These are phyloP conservation scores for Porites australiensis DNA, from an alignment of 64 coral and sea anemone genomes.

Conservation along the genomic window DNA sequence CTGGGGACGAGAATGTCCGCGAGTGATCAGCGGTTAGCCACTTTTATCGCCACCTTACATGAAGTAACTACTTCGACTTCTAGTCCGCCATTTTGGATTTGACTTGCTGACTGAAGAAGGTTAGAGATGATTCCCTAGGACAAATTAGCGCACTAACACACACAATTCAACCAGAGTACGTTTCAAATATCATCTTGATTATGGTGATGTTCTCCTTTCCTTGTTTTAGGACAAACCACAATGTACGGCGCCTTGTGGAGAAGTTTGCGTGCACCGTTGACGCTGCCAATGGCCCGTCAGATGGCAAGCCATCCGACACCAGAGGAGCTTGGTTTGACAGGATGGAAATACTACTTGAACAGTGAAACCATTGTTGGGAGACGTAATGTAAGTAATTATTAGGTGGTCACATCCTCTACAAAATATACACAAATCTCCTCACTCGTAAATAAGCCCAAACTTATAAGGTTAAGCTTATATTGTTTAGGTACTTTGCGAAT, in stretches of 20 bases:
- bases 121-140: neutral
- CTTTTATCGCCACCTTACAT: neutral
- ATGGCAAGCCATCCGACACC: slow-evolving; percentile 61
- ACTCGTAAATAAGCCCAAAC: too few relatives aligned
- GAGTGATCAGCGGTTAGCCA: neutral
- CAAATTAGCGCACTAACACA: neutral
- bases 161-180: neutral
- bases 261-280: slow-evolving; percentile 52
- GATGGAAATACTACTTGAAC: slow-evolving; percentile 75
- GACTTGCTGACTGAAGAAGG: neutral
- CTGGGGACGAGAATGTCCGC: too few relatives aligned
- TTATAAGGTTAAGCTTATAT: too few relatives aligned
- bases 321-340: slow-evolving; percentile 79
- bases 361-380: slow-evolving; percentile 66
- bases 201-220: neutral
- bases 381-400: slow-evolving; percentile 65
- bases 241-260: slow-evolving; percentile 71
- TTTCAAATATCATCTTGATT: neutral
- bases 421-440: neutral
- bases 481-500: too few relatives aligned
- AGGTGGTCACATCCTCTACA: neutral
- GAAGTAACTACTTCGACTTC: neutral
- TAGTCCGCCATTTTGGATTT: slow-evolving; percentile 33
- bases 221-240: neutral
- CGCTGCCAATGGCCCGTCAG: slow-evolving; percentile 43